phyloP scores from a whole-genome alignment of 2,888 invertebrate species.

The Diploptera punctata region DNA sequence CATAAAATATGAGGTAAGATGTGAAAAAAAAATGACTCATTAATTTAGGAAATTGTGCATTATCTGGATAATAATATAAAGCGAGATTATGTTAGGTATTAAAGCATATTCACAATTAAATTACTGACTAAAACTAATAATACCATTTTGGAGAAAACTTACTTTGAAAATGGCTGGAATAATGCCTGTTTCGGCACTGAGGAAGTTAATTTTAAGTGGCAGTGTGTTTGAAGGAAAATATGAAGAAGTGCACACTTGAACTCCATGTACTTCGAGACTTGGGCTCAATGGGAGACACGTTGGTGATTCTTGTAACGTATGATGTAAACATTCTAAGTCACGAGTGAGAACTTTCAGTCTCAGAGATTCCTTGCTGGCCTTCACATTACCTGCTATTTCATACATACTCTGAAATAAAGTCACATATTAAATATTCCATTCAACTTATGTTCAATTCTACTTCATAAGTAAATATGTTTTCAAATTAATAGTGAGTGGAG shows the following conservation, averaged over 20 bases:
- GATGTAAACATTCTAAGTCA: conserved; percentile 73
- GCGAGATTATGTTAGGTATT: too few species aligned
- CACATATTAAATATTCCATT: too few species aligned
- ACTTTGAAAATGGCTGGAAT: conserved; percentile 92
- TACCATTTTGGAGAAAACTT: too few species aligned
- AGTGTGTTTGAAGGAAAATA: conserved; percentile 97
- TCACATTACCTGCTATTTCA: conserved; percentile 84
- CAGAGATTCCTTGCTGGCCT: conserved; percentile 80
- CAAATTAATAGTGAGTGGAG: too few species aligned
- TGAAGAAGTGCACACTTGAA: conserved; percentile 80
- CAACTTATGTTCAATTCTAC: too few species aligned
- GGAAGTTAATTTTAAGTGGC: conserved; percentile 92
- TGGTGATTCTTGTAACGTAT: conserved; percentile 67
- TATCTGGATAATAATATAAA: too few species aligned
- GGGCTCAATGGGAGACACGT: conserved; percentile 89
- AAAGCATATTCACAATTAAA: too few species aligned
- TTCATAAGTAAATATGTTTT: too few species aligned
- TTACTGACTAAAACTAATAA: too few species aligned
- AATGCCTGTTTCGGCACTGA: conserved; percentile 75
- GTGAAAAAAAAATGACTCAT: too few species aligned
- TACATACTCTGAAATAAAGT: conserved; percentile 69
- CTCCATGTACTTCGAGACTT: conserved; percentile 74
- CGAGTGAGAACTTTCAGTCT: conserved; percentile 74
- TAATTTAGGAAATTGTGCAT: too few species aligned
- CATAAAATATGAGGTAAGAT: too few species aligned